These are phyloP conservation scores for Ligdia adustata DNA, from an alignment of 2,888 invertebrate genomes.

Conservation along the genomic window DNA sequence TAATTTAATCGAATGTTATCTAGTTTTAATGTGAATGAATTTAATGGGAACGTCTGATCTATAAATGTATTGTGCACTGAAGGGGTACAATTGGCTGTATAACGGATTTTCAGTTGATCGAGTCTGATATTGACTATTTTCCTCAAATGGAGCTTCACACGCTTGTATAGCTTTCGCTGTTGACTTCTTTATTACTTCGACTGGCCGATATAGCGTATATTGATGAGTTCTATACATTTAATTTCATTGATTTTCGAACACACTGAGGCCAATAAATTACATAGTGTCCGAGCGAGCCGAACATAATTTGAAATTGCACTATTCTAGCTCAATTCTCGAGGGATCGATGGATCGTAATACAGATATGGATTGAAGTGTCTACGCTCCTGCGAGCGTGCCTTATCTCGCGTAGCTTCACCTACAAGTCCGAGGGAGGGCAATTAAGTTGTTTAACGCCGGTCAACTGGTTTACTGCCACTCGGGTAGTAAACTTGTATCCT, in stretches of 20 bases:
- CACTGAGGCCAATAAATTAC: not conserved
- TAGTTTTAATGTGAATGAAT: not conserved
- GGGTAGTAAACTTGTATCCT: conserved; percentile 22
- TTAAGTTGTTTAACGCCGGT: conserved; percentile 25
- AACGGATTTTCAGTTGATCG: conserved; percentile 15
- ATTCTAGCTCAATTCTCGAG: conserved; percentile 1
- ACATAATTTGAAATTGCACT: conserved; percentile 1
- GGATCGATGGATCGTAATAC: conserved; percentile 1
- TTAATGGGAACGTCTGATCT: no score
- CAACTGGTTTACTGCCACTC: conserved; percentile 11
- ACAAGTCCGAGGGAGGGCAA: conserved; percentile 10
- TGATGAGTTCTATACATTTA: no score
- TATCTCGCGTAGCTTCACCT: conserved; percentile 12
- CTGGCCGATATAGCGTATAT: not conserved
- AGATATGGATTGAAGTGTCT: conserved; percentile 2
- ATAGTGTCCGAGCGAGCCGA: not conserved
- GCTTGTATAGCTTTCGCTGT: not conserved
- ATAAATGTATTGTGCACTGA: not conserved
- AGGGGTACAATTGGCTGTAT: not conserved
- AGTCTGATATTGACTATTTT: conserved; percentile 25
- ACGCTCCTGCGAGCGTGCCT: conserved; percentile 16
- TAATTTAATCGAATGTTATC: not conserved
- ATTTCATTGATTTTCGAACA: not conserved
- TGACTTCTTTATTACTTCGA: not conserved
- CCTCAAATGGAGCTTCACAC: conserved; percentile 2